phyloP scores from a whole-genome alignment of 1,140 invertebrate genomes.

The Temnothorax nylanderi region DNA sequence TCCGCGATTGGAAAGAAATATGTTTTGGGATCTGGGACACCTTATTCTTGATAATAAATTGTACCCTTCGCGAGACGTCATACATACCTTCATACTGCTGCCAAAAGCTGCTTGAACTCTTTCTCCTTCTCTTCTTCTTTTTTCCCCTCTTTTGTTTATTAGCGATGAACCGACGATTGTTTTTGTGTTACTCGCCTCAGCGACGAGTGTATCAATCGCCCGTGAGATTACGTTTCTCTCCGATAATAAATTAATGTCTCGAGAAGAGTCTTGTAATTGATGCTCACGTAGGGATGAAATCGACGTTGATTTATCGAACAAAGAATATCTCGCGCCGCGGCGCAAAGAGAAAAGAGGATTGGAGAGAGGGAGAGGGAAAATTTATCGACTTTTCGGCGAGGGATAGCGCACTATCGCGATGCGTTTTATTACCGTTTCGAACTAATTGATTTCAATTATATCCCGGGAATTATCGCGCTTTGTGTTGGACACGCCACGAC shows the following conservation, averaged over 20 bases:
- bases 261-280: conserved; percentile 79
- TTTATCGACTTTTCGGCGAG: conserved; percentile 71
- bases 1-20: background rate
- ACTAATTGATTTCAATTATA: conserved; percentile 62
- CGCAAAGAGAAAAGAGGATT: conserved; percentile 55
- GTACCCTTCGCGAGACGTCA: conserved; percentile 13
- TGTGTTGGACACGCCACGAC: background rate
- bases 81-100: conserved; percentile 69
- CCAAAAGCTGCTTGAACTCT: conserved; percentile 66
- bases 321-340: conserved; percentile 53
- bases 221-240: conserved; percentile 72
- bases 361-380: conserved; percentile 24
- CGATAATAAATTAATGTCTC: conserved; percentile 82
- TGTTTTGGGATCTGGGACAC: background rate
- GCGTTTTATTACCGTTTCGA: conserved; percentile 47
- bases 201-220: conserved; percentile 70
- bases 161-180: conserved; percentile 30
- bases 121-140: background rate
- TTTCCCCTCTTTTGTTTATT: conserved; percentile 14
- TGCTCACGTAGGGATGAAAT: conserved; percentile 78
- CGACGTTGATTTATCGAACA: conserved; percentile 81
- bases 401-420: conserved; percentile 26
- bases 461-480: background rate
- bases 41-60: conserved; percentile 39
- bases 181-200: conserved; percentile 68